Base-by-base conservation (phyloP, 2,113 vertebrate genomes). In the Pygoscelis antarcticus region DNA sequence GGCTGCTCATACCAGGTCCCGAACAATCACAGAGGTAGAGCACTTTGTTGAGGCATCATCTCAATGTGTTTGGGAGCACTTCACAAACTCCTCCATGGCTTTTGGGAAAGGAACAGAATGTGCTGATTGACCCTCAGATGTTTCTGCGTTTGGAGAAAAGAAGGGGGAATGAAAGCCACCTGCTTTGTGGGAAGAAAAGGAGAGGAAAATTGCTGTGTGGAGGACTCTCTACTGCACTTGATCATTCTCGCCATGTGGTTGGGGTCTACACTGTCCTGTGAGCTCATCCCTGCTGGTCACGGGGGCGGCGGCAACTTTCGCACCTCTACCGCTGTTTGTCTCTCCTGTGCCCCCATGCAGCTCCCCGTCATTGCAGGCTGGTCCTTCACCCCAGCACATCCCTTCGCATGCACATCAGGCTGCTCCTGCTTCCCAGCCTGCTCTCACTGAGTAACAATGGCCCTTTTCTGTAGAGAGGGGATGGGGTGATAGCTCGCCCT, bases 291-390 rank as follows among this genome's bases (percentile, higher is more conserved):
- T 1, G 0, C 11, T 46, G 22, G 23, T 69, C 79, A 61, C 1
- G 0, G 12, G 34, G 44, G 9, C 1, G 5, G 55, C 0, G 1
- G 62, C 30, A 25, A 22, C 27, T 40, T 66, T 49, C 1, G 1
- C 20, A n/a, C 8, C 20, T 69, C 68, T 76, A 11, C 5, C 26
- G 5, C 7, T 0, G 0, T 65, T 79, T 69, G n/a, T 61, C 16
- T 62, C 34, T 52, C 44, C 13, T 2, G 0, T 60, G n/a, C 36
- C 21, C 22, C 22, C 8, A 40, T 38, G 42, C 32, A 78, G 12
- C 21, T 38, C n/a, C 42, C 26, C 1, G 0, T 57, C 12, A 0
- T 21, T 21, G 36, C 68, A 36, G 49, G 27, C n/a, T 55, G 46
- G 52, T 55, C 27, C 40, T 54, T 78, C 38, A 26, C 34, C 57